These are phyloP conservation scores for Muscicapa adusta DNA, from an alignment of 2,113 vertebrate genomes.

Conservation along the genomic window DNA sequence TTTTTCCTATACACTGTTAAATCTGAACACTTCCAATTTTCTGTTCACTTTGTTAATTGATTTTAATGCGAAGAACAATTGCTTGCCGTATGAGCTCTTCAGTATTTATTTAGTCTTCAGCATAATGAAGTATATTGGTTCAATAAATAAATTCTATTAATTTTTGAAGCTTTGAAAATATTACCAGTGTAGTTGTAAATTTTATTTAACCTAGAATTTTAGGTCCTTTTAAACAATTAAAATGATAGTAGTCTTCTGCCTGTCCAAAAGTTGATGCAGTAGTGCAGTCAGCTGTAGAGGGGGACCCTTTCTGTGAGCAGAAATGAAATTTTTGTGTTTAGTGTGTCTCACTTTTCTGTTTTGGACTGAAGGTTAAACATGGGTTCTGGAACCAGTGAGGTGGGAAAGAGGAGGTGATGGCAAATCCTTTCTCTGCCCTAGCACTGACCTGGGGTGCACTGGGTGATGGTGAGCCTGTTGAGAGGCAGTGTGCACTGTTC, in stretches of 20 bases:
- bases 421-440: fast-evolving
- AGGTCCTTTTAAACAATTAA: neutral
- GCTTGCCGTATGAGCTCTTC: neutral
- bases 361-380: neutral
- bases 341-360: neutral
- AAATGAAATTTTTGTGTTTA: neutral
- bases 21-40: neutral
- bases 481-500: fast-evolving
- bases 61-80: fast-evolving
- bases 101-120: neutral
- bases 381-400: neutral
- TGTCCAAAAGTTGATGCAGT: neutral
- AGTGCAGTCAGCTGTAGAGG: neutral
- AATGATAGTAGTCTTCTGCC: neutral
- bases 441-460: fast-evolving
- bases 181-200: neutral
- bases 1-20: neutral
- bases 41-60: neutral
- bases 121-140: neutral
- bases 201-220: neutral
- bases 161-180: neutral
- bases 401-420: neutral
- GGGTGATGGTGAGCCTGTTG: fast-evolving
- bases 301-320: neutral
- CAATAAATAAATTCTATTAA: fast-evolving